These are phyloP conservation scores for Diadema setosum DNA, from an alignment of 35 echinoderm and acorn worm genomes.

Conservation along the genomic window DNA sequence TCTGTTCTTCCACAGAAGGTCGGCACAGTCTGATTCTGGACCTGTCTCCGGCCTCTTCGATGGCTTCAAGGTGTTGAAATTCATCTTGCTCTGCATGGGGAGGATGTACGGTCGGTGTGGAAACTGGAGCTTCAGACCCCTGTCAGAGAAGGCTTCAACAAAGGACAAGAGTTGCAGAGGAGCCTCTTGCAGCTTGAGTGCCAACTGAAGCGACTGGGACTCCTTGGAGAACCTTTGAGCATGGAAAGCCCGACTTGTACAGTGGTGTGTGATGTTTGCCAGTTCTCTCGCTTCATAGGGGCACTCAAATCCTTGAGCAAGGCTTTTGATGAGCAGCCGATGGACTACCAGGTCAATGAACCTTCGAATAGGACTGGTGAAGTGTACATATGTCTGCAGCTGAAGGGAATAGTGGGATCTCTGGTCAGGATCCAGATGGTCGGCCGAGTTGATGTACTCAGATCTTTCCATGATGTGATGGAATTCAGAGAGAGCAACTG, in stretches of 20 bases:
- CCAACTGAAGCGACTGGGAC: constrained; percentile 39
- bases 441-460: constrained; percentile 56
- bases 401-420: constrained; percentile 55
- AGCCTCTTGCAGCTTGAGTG: constrained; percentile 45
- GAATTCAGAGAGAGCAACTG: constrained; percentile 48
- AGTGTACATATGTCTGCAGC: constrained; percentile 72
- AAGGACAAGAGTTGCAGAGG: constrained; percentile 11
- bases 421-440: not conserved
- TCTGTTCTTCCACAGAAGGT: constrained; percentile 66
- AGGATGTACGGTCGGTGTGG: constrained; percentile 30
- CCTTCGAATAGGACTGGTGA: constrained; percentile 88
- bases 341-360: constrained; percentile 92
- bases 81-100: not conserved
- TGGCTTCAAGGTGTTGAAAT: constrained; percentile 66
- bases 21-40: not conserved
- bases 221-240: constrained; percentile 56
- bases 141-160: constrained; percentile 23
- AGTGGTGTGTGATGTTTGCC: constrained; percentile 56
- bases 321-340: constrained; percentile 51
- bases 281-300: constrained; percentile 57
- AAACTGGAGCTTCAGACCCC: constrained; percentile 36
- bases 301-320: not conserved
- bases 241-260: constrained; percentile 35
- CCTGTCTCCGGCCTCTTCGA: constrained; percentile 45
- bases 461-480: constrained; percentile 27